Base-by-base conservation (phyloP, 2,113 vertebrate genomes). In the Eurystomus gularis region DNA sequence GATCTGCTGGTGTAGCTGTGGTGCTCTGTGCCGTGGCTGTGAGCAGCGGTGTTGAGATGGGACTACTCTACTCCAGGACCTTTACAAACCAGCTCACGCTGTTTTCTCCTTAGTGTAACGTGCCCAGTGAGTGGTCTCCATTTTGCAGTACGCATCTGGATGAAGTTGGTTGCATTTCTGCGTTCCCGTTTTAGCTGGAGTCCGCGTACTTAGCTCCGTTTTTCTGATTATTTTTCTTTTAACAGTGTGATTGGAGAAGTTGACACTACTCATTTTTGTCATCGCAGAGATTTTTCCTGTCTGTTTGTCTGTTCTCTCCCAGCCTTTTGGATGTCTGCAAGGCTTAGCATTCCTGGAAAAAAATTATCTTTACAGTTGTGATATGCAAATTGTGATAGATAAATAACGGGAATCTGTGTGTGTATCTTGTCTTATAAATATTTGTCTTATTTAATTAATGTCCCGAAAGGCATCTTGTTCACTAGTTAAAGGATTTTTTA, bases 81-180 rank as follows among this genome's bases (percentile, higher is more conserved):
- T 57, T 66, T 76, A 58, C n/a, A 8, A 48, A 31, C 7, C 49
- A 42, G 21, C 24, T 79, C 28, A 2, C 5, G 3, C 31, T 23
- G 8, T 80, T 31, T 54, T 44, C 35, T 75, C 51, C 6, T 28
- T 65, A 2, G 21, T 35, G 28, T 42, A 11, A 44, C 0, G 4
- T 29, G 7, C 40, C 71, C 33, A 16, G 13, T 13, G 20, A 31
- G 29, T 8, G 10, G 20, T 66, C 66, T 69, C 55, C 11, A 4
- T 65, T 51, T 70, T 60, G 44, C 33, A 16, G 44, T 13, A 10
- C 5, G 0, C 16, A 4, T 42, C 33, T 48, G 31, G 39, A 23
- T 79, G 7, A 77, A 82, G 42, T 12, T 2, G 3, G 1, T 13
- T 52, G 51, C 0, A 0, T 71, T 88, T 71, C 35, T 69, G 39